Evolutionary conservation across 2,888 invertebrate species (phyloP), one percentile per base, ranked within the genome.

Genomic region (Hedya salicella): DNA sequence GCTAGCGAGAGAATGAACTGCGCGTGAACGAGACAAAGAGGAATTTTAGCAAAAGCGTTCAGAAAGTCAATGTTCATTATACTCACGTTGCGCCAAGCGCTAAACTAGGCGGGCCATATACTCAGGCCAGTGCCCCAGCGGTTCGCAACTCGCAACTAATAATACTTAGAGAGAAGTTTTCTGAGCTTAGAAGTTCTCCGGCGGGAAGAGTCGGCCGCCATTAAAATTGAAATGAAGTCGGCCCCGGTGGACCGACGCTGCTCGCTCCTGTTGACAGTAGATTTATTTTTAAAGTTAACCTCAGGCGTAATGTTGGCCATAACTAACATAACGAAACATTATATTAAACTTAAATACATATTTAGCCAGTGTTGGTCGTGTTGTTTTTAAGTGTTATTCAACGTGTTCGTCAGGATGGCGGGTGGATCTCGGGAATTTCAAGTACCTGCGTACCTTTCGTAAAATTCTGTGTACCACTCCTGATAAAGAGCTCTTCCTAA

Each of bases 281-380:
- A 64, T 64, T 59, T 64, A 64, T 64, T 57, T 59, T 21, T 36
- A 25, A 59, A 64, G 50, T 64, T 64, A 32, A 25, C 44, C 44
- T 42, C 42, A 14, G 42, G 59, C n/a, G 13, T 5, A 39, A 57
- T 36, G 50, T 21, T 36, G 9, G 44, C 9, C 17, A 16, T 16
- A 11, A 13, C n/a, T 32, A 36, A 52, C 25, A 6, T 3, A 4
- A 6, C 25, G 6, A 6, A 25, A 25, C 25, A 4, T 25, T 25
- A 25, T 25, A 4, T 4, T 25, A 25, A 3, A 25, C 25, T n/a
- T n/a, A n/a, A n/a, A n/a, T n/a, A n/a, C n/a, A n/a, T n/a, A n/a
- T n/a, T n/a, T n/a, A n/a, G n/a, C n/a, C n/a, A n/a, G n/a, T n/a
- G n/a, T n/a, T n/a, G n/a, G n/a, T n/a, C n/a, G n/a, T n/a, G n/a